phyloP scores from a whole-genome alignment of 2,113 vertebrate genomes.

The Varanus komodoensis region DNA sequence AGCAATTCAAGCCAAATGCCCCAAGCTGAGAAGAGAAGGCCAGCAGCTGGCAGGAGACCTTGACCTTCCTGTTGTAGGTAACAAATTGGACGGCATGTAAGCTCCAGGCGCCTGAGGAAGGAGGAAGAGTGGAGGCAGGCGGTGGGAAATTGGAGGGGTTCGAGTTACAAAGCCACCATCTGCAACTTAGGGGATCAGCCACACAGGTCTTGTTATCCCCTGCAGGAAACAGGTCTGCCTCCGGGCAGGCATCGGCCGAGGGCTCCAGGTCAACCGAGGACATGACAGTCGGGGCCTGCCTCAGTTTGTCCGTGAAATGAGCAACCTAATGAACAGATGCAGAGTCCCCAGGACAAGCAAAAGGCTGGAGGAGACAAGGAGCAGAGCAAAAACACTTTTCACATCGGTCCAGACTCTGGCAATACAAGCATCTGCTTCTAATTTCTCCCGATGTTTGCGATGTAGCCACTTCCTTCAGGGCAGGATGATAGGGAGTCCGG shows the following conservation, averaged over 20 bases:
- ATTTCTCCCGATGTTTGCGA: background rate
- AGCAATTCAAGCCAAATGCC: slow-evolving; percentile 60
- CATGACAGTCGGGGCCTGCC: background rate
- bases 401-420: background rate
- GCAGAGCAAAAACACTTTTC: background rate
- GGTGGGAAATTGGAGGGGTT: slow-evolving; percentile 62
- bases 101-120: slow-evolving; percentile 31
- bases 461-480: background rate
- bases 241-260: slow-evolving; percentile 11
- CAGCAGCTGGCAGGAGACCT: slow-evolving; percentile 68
- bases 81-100: slow-evolving; percentile 80
- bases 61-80: slow-evolving; percentile 79
- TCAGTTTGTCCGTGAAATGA: background rate
- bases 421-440: background rate
- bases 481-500: background rate
- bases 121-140: slow-evolving; percentile 31
- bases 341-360: background rate
- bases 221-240: slow-evolving; percentile 49
- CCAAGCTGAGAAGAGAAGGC: slow-evolving; percentile 62
- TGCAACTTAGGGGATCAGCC: slow-evolving; percentile 83
- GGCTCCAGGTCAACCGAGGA: slow-evolving; percentile 41
- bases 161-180: slow-evolving; percentile 89
- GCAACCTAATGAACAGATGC: background rate
- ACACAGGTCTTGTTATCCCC: slow-evolving; percentile 76
- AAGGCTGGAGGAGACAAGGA: background rate